Conservation (phyloP, 1,140 invertebrate species). For the Dendrolimus kikuchii region DNA sequence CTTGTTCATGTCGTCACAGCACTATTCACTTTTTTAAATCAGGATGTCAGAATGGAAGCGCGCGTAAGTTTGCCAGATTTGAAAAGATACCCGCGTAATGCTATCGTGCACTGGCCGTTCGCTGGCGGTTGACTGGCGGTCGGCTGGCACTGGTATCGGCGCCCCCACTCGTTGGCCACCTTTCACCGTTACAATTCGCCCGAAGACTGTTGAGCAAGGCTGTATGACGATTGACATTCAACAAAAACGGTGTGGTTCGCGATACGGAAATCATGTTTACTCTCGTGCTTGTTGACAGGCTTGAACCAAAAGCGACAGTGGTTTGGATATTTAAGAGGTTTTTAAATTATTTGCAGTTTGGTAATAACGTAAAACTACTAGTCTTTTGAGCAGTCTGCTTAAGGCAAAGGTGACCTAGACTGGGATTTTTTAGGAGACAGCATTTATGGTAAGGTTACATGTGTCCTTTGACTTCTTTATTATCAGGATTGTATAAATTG, state of each 20-base stretch:
- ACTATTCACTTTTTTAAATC: slow-evolving; percentile 33
- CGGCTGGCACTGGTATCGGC: slow-evolving; percentile 2
- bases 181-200: slow-evolving; percentile 67
- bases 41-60: slow-evolving; percentile 30
- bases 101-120: slow-evolving; percentile 23
- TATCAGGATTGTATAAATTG: too few species aligned
- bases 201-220: slow-evolving; percentile 61
- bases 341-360: too few species aligned
- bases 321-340: slow-evolving; percentile 4
- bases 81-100: slow-evolving; percentile 14
- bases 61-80: slow-evolving; percentile 8
- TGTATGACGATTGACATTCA: slow-evolving; percentile 65
- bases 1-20: slow-evolving; percentile 41
- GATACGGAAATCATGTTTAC: slow-evolving; percentile 47
- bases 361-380: too few species aligned
- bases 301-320: too few species aligned
- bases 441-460: too few species aligned
- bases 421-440: too few species aligned
- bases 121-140: slow-evolving; percentile 32
- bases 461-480: too few species aligned
- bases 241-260: slow-evolving; percentile 43
- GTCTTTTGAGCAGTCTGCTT: too few species aligned
- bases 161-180: slow-evolving; percentile 48
- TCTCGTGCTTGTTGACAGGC: neutral
- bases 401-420: too few species aligned